These are phyloP conservation scores for Rhopalosiphum nymphaeae DNA, from an alignment of 2,888 invertebrate species.

Conservation along the genomic window DNA sequence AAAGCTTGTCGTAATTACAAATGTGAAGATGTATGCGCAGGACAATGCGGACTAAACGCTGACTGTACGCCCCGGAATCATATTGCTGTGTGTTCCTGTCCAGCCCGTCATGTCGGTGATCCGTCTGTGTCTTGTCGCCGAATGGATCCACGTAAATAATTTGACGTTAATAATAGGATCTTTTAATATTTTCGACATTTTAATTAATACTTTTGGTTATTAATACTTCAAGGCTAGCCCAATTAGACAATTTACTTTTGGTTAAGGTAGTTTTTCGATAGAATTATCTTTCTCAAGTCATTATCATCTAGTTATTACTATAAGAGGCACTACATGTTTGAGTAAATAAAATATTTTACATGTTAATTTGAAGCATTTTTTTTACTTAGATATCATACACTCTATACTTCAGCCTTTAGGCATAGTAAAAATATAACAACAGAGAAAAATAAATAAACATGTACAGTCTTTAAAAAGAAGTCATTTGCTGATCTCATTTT, in stretches of 20 bases:
- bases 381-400: no score
- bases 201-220: not conserved
- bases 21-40: constrained; percentile 84
- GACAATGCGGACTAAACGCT: constrained; percentile 82
- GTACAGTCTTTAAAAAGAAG: no score
- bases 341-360: not conserved
- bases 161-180: not conserved
- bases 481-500: not conserved
- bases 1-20: constrained; percentile 82
- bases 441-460: no score
- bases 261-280: not conserved
- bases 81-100: constrained; percentile 84
- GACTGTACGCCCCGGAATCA: constrained; percentile 84
- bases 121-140: constrained; percentile 81
- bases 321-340: not conserved
- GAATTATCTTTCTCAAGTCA: not conserved
- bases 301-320: not conserved
- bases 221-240: not conserved
- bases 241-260: not conserved
- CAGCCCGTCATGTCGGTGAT: constrained; percentile 83
- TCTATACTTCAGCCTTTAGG: no score
- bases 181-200: not conserved
- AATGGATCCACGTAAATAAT: constrained; percentile 79
- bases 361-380: not conserved
- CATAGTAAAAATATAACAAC: no score